Base-by-base conservation (phyloP, 1,140 invertebrate species). In the Tetraneura akinire region DNA sequence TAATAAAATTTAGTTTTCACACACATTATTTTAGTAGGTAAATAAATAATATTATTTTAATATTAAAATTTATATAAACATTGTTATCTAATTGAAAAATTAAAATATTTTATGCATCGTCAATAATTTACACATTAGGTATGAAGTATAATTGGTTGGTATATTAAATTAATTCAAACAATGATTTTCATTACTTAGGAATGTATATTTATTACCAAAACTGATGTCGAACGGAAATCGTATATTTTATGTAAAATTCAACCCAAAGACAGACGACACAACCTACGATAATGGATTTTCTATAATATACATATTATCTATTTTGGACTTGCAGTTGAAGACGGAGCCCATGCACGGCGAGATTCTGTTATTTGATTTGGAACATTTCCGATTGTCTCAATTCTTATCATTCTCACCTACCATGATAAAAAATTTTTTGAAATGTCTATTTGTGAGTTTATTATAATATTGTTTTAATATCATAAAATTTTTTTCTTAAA, bases 401-500 rank as follows among this genome's bases (percentile, higher is more conserved):
- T 78, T 78, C 37, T 18, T 78, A 37, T 11, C 74, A 14, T 78
- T 23, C 16, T 62, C 74, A 1, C 74, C 74, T 1, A 57, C 51
- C 4, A 42, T 78, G n/a, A 60, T 37, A 3, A 78, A 78, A 78
- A 23, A 78, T 3, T 26, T 78, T 0, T n/a, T 78, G 21, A 55
- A 45, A 45, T 78, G 74, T 78, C 23, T 29, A 8, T 18, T 78
- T 9, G 74, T 78, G 10, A 78, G 55, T 78, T n/a, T 23, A 71
- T 3, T 4, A 37, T 4, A 4, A 37, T 37, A 37, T 37, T 37
- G 8, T 4, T 37, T 37, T 37, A n/a, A n/a, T n/a, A n/a, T n/a
- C n/a, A n/a, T n/a, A n/a, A 37, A 37, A 37, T 37, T 37, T 37
- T 3, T 37, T 37, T 37, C 8, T 37, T 8, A 37, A 37, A n/a